A percentile compares a stretch with the other conserved stretches of the same genome.
Evolutionary conservation across 2,888 invertebrate genomes (phyloP).

Genomic region (Andricus curvator): DNA sequence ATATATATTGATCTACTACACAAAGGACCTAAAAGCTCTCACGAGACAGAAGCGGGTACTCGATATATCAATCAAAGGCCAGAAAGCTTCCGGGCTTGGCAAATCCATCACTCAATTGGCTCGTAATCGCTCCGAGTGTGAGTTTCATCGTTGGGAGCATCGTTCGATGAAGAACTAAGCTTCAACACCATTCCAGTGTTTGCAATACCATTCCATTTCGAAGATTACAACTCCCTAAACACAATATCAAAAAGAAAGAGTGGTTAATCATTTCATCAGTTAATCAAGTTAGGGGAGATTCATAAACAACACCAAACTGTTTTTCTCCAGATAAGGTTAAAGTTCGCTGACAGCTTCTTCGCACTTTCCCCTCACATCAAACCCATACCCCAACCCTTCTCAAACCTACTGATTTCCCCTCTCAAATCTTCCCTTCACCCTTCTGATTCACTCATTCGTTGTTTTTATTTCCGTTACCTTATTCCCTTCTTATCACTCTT

Average conservation of each 20-base stretch:
- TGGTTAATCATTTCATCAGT: background rate
- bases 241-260: background rate
- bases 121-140: slow-evolving; percentile 48
- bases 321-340: too few relatives aligned
- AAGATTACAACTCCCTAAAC: background rate
- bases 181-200: background rate
- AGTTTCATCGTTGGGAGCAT: background rate
- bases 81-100: slow-evolving; percentile 31
- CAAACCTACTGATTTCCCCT: background rate
- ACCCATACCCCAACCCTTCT: too few relatives aligned
- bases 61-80: slow-evolving; percentile 26
- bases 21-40: background rate
- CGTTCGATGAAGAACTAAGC: background rate
- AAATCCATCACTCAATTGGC: slow-evolving; percentile 61
- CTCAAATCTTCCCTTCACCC: too few relatives aligned
- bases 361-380: too few relatives aligned
- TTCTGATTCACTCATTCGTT: too few relatives aligned
- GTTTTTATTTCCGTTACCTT: too few relatives aligned
- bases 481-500: too few relatives aligned
- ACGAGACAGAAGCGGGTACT: slow-evolving; percentile 19
- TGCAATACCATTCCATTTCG: background rate
- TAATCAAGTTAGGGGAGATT: background rate
- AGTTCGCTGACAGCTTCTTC: too few relatives aligned
- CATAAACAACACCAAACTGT: background rate
- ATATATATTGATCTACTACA: background rate